Percentiles rank a stretch among this genome's conserved stretches.
Evolutionary conservation across 2,888 invertebrate genomes (phyloP).

Genomic region (Ctenicera cuprea): DNA sequence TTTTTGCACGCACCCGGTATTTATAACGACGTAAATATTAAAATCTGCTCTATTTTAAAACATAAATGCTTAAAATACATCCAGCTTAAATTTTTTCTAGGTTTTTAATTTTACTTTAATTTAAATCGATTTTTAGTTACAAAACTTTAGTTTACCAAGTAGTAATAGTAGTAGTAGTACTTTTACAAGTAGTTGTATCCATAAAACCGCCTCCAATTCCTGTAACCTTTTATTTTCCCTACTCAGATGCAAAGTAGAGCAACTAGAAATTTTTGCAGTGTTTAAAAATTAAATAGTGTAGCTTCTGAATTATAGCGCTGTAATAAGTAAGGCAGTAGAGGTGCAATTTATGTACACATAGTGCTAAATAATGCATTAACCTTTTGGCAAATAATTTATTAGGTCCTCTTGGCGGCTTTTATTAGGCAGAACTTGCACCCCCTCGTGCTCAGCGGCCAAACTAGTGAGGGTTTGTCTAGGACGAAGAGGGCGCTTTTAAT

Average conservation of each 20-base stretch:
- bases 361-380: constrained; percentile 34
- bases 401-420: constrained; percentile 44
- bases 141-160: too few relatives aligned
- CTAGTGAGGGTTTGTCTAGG: constrained; percentile 44
- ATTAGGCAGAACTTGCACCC: constrained; percentile 50
- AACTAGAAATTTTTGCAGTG: neutral
- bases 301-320: neutral
- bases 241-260: neutral
- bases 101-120: too few relatives aligned
- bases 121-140: too few relatives aligned
- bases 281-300: neutral
- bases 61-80: too few relatives aligned
- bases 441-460: constrained; percentile 49
- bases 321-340: constrained; percentile 9
- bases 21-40: too few relatives aligned
- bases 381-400: constrained; percentile 44
- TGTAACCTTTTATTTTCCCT: too few relatives aligned
- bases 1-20: too few relatives aligned
- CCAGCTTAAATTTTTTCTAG: too few relatives aligned
- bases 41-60: too few relatives aligned
- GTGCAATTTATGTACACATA: constrained; percentile 15
- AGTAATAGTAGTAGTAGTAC: too few relatives aligned
- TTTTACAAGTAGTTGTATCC: too few relatives aligned
- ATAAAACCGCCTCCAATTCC: too few relatives aligned
- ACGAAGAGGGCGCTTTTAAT: constrained; percentile 50